phyloP scores from a whole-genome alignment of 2,797 vertebrate genomes.

The Siniperca scherzeri region DNA sequence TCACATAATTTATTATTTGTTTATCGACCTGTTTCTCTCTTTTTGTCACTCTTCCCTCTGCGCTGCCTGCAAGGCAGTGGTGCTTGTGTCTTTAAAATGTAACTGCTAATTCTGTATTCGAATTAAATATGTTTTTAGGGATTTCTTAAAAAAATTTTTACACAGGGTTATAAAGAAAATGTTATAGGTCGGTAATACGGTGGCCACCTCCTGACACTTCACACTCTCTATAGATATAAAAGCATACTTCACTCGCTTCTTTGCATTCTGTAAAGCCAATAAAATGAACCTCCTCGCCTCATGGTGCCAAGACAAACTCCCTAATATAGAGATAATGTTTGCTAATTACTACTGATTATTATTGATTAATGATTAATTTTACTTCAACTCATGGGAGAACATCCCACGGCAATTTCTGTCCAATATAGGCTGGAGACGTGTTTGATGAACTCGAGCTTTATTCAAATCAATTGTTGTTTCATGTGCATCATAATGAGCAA shows the following conservation, averaged over 20 bases:
- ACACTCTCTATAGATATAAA: not conserved
- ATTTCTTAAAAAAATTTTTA: not conserved
- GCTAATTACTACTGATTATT: constrained; percentile 74
- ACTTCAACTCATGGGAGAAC: constrained; percentile 40
- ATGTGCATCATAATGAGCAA: constrained; percentile 35
- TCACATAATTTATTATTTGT: constrained; percentile 54
- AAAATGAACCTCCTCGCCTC: constrained; percentile 26
- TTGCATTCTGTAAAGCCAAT: constrained; percentile 28
- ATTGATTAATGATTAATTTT: constrained; percentile 74
- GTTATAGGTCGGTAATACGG: not conserved
- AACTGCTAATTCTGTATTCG: not conserved
- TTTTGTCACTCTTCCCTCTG: not conserved
- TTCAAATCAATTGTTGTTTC: constrained; percentile 51
- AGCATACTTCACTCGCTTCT: not conserved
- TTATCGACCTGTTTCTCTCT: constrained; percentile 41
- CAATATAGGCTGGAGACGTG: constrained; percentile 37
- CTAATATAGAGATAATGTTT: constrained; percentile 62
- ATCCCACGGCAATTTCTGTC: constrained; percentile 58
- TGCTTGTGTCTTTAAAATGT: not conserved
- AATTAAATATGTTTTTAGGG: not conserved
- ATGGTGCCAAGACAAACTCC: constrained; percentile 49
- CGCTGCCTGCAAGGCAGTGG: not conserved
- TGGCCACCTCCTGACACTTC: constrained; percentile 10
- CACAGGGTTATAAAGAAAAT: not conserved
- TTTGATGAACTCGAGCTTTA: constrained; percentile 64